Evolutionary conservation across 2,888 invertebrate species (phyloP).

Genomic region (Diadegma fenestrale): DNA sequence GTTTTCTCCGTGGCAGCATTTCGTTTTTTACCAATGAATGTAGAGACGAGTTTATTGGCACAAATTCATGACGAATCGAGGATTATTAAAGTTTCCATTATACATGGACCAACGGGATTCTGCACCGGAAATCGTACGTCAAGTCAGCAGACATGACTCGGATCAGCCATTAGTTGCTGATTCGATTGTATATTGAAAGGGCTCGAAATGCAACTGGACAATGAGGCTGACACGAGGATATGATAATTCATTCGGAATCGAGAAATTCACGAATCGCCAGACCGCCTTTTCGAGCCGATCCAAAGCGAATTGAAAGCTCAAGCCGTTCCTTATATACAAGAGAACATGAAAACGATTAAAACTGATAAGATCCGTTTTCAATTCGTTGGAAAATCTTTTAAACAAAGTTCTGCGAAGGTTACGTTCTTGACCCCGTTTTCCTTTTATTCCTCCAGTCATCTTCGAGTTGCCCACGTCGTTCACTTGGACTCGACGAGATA

Average conservation of each 20-base stretch:
- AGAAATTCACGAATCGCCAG: not conserved
- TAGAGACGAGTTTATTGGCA: not conserved
- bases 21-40: not conserved
- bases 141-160: not conserved
- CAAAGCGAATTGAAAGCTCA: not conserved
- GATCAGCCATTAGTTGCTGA: not conserved
- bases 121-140: not conserved
- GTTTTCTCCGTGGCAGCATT: too few relatives aligned
- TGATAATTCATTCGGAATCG: not conserved
- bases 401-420: not conserved
- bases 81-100: not conserved
- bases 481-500: not conserved
- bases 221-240: not conserved
- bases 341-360: not conserved
- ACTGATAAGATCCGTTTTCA: not conserved
- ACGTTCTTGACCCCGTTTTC: not conserved
- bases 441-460: not conserved
- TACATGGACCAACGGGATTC: not conserved
- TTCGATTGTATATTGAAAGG: not conserved
- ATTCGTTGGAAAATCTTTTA: not conserved
- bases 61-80: not conserved
- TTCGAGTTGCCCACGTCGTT: not conserved
- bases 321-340: not conserved
- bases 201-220: not conserved
- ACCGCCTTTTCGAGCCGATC: not conserved